Base-by-base conservation (phyloP, 2,113 vertebrate species). In the Urocolius indicus region DNA sequence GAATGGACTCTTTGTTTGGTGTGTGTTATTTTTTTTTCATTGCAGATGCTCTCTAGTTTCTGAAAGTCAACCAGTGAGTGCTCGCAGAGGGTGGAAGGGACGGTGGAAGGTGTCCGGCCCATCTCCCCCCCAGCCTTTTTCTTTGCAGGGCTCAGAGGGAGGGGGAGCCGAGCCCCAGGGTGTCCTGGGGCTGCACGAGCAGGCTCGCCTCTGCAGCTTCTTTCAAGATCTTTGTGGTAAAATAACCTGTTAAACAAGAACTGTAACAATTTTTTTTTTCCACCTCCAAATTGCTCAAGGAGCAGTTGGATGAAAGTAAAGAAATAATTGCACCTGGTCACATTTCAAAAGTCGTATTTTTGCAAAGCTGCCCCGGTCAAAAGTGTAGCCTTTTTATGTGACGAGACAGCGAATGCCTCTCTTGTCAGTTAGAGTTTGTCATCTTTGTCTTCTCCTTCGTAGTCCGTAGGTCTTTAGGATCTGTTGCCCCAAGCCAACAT, bases 291-390 rank as follows among this genome's bases (percentile, higher is more conserved):
- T 78, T 90, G 96, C 95, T 97, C 92, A 55, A 84, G 71, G 91
- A 97, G 94, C 96, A 95, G 92, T 72, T 81, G 96, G 97, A 97
- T 97, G 89, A 96, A 97, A 97, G 94, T 59, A 96, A 97, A 97
- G 96, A 97, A 98, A 98, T 87, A 98, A 98, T 98, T 98, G 98
- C 97, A 98, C 98, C 98, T 98, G 98, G 98, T 98, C 99, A 98
- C 97, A 98, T 98, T 98, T 95, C 97, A 94, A 97, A 98, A 98
- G 98, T 99, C 97, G 86, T 98, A 65, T 95, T 98, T 98, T 98
- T 97, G 98, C 96, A 97, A 99, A 98, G 98, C 98, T 96, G 98
- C 97, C 98, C 98, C 95, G 91, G 97, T 98, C 96, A 89, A 93
- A 97, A 97, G 98, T 97, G 96, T 98, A 97, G 97, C 98, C 95